Conservation (phyloP, 92 coral and sea anemone genomes). For the Epizoanthus scotinus region DNA sequence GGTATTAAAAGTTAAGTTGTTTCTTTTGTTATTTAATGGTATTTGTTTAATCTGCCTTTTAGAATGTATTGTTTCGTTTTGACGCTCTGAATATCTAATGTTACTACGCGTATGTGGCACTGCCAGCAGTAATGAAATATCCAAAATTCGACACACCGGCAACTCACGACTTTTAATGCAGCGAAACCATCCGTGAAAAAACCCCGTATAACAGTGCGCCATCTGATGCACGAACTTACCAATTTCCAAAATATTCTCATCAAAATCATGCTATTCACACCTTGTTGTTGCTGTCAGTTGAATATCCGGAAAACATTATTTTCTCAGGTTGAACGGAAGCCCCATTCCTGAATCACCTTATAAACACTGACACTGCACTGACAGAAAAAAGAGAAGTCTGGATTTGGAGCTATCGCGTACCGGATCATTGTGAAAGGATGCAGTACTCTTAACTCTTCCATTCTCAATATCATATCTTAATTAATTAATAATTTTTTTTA, state of each 20-base stretch:
- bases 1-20: conserved; percentile 4
- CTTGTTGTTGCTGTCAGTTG: background rate
- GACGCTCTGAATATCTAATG: background rate
- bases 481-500: too few species aligned
- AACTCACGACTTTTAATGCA: too few species aligned
- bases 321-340: background rate
- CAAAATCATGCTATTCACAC: background rate
- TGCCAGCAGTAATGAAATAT: too few species aligned
- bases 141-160: background rate
- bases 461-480: too few species aligned
- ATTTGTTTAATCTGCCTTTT: conserved; percentile 21
- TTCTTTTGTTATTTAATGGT: conserved; percentile 33
- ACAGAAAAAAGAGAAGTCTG: too few species aligned
- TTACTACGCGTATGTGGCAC: background rate
- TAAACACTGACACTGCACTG: background rate
- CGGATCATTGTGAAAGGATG: too few species aligned
- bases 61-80: conserved; percentile 21
- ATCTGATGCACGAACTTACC: background rate
- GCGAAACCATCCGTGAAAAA: background rate
- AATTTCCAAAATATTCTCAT: background rate
- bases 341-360: conserved; percentile 8
- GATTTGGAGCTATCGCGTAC: too few species aligned
- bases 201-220: background rate
- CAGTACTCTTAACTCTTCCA: too few species aligned
- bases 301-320: background rate